phyloP scores from a whole-genome alignment of 2,888 invertebrate genomes.

The Chrysodeixis includens region DNA sequence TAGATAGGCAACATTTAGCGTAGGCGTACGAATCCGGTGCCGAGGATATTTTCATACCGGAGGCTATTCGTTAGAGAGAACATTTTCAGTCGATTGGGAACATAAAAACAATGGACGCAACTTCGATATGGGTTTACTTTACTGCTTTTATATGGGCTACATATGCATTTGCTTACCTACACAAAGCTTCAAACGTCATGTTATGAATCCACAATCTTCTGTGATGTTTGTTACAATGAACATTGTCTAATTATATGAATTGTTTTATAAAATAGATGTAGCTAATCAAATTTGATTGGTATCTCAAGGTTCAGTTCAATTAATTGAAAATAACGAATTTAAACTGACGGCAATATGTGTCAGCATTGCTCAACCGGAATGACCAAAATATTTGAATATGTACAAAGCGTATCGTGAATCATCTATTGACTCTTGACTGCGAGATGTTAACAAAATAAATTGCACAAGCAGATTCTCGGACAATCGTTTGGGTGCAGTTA shows the following conservation, averaged over 20 bases:
- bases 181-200: too few species aligned
- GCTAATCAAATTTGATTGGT: neutral
- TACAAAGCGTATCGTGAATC: conserved; percentile 50
- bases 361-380: conserved; percentile 24
- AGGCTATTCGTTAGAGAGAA: conserved; percentile 56
- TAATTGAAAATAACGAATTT: neutral
- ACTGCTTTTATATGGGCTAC: conserved; percentile 23
- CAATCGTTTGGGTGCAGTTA: conserved; percentile 47
- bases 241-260: too few species aligned
- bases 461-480: conserved; percentile 52
- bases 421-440: conserved; percentile 49
- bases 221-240: too few species aligned
- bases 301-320: neutral
- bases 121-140: conserved; percentile 32
- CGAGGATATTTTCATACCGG: conserved; percentile 71
- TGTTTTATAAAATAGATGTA: neutral
- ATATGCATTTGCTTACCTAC: too few species aligned
- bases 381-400: conserved; percentile 23
- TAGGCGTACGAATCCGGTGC: conserved; percentile 74
- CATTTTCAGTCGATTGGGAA: conserved; percentile 54
- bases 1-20: conserved; percentile 63
- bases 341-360: conserved; percentile 8
- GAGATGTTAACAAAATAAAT: conserved; percentile 48
- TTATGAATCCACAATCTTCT: too few species aligned
- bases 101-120: conserved; percentile 49